Evolutionary conservation across 2,797 vertebrate genomes (phyloP).

Genomic region (Leptoclinus maculatus): DNA sequence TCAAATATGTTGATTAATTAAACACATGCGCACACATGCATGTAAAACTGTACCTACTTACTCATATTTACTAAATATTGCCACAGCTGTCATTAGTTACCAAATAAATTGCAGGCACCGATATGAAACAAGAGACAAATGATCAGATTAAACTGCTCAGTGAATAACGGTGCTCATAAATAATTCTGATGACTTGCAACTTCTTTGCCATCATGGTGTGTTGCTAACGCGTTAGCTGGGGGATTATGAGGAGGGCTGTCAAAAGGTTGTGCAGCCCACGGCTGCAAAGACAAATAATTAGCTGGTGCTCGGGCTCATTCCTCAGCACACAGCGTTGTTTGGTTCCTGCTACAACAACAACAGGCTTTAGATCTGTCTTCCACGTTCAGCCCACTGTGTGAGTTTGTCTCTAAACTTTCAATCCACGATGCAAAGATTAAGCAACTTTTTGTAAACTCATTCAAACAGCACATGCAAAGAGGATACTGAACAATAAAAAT

Average conservation of each 20-base stretch:
- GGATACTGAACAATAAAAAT: neutral
- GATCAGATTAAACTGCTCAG: conserved; percentile 27
- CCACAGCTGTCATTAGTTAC: neutral
- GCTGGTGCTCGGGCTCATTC: neutral
- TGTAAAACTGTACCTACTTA: neutral
- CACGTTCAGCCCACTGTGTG: neutral
- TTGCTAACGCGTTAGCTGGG: conserved; percentile 35
- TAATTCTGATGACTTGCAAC: conserved; percentile 48
- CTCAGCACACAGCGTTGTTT: neutral
- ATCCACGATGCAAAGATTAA: neutral
- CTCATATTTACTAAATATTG: neutral
- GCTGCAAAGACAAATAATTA: conserved; percentile 21
- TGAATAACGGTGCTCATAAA: conserved; percentile 37
- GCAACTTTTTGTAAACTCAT: neutral
- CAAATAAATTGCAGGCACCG: conserved; percentile 8
- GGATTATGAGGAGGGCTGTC: conserved; percentile 37
- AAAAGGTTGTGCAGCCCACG: conserved; percentile 33
- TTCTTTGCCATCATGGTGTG: conserved; percentile 21
- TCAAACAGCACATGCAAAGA: neutral
- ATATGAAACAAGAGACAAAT: conserved; percentile 29
- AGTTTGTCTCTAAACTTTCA: conserved; percentile 15
- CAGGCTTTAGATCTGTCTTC: neutral
- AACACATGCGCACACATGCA: neutral
- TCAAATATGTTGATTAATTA: conserved; percentile 5
- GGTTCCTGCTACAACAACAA: neutral